phyloP scores from a whole-genome alignment of 2,888 invertebrate genomes.

The Papilio gigon region DNA sequence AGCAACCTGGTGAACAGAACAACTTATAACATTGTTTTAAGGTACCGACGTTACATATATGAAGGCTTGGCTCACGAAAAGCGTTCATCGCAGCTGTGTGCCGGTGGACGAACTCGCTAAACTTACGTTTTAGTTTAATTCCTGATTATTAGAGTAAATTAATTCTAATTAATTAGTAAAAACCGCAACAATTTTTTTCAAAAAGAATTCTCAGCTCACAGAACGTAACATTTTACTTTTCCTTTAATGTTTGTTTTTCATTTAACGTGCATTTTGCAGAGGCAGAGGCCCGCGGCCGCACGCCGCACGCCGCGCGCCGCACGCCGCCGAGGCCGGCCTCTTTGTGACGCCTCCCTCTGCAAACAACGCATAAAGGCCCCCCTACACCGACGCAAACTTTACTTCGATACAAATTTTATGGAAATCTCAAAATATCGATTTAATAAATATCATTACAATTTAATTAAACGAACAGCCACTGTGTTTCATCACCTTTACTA shows the following conservation, averaged over 20 bases:
- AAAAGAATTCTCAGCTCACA: neutral
- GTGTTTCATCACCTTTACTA: too few relatives aligned
- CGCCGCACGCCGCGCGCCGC: neutral
- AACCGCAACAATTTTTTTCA: neutral
- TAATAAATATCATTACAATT: too few relatives aligned
- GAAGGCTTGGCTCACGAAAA: too few relatives aligned
- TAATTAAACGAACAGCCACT: too few relatives aligned
- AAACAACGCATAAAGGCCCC: slow-evolving; percentile 10
- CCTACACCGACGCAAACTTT: slow-evolving; percentile 1
- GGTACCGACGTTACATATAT: too few relatives aligned
- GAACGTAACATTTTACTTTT: neutral
- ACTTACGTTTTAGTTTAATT: too few relatives aligned
- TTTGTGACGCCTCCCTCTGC: slow-evolving; percentile 17
- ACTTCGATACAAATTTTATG: too few relatives aligned
- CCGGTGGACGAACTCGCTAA: too few relatives aligned
- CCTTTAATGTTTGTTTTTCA: neutral
- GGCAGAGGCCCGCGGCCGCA: neutral
- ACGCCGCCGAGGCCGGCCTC: neutral
- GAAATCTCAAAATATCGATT: too few relatives aligned
- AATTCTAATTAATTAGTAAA: neutral
- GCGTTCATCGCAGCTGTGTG: too few relatives aligned
- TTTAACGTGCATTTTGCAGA: slow-evolving; percentile 11
- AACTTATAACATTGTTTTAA: too few relatives aligned
- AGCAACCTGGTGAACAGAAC: slow-evolving; percentile 82
- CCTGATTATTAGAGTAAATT: too few relatives aligned